Base-by-base conservation (phyloP, 2,888 invertebrate genomes). In the Pediacus dermestoides region DNA sequence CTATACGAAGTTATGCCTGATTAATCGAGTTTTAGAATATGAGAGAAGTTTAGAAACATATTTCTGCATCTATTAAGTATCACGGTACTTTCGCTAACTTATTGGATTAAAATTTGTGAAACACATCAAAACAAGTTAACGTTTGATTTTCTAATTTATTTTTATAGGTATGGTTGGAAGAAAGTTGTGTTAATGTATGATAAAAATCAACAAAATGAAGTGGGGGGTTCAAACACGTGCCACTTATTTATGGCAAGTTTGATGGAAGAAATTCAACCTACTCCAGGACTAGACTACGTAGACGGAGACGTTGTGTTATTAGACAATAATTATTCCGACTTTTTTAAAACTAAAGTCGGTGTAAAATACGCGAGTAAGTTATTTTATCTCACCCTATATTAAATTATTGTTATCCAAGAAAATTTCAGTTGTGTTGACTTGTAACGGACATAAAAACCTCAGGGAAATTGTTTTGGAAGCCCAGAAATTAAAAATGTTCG, bases 391-490 rank as follows among this genome's bases (percentile, higher is more conserved):
- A 10, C 4, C 4, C 7, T 33, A 16, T 12, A 18, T 9, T 2
- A 2, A n/a, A n/a, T n/a, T n/a, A n/a, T n/a, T n/a, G n/a, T n/a
- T n/a, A n/a, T n/a, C n/a, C n/a, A n/a, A 3, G 28, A 28, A 21
- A 10, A 18, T 16, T 26, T 4, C 80, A 97, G 97, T 97, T 67
- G 87, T 97, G 53, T 86, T 95, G 49, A 81, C 97, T 62, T 97
- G 97, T 64, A 94, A 94, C 1, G 90, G 87, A 58, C 87, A 88
- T 1, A 79, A 79, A 48, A 88, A 89, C 2, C 88, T 96, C 28
- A 75, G 96, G 37, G 85, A 94, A 64, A 91, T 99, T 52, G 82
- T 97, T 76, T 71, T 97, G 58, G 91, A 91, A 4, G 97, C 97
- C 1, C 88, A 93, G 55, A 88, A 92, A 49, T 77, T 97, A 46